phyloP scores from a whole-genome alignment of 2,113 vertebrate species.

The Pachypanchax playfairii region DNA sequence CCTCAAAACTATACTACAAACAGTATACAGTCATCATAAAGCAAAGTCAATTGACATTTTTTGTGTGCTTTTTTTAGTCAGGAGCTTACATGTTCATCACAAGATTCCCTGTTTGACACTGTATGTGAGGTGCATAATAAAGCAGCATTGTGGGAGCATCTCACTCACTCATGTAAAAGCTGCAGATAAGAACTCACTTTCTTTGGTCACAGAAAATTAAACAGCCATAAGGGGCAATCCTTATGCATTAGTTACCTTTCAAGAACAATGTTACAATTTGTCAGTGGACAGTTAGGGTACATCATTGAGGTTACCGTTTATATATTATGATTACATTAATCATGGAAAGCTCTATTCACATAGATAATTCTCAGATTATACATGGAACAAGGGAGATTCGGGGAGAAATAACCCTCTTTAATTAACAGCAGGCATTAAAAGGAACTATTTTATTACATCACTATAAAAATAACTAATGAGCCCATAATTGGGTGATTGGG shows the following conservation, averaged over 20 bases:
- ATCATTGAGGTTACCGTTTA: not conserved
- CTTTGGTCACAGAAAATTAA: not conserved
- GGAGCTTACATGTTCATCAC: not conserved
- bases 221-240: too few relatives aligned
- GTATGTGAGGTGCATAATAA: not conserved
- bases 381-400: not conserved
- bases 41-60: not conserved
- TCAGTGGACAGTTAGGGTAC: not conserved
- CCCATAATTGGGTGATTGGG: not conserved
- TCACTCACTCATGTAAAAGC: constrained; percentile 2
- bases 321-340: not conserved
- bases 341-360: not conserved
- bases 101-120: not conserved
- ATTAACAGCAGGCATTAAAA: constrained; percentile 2
- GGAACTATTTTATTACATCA: not conserved
- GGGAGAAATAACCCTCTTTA: not conserved
- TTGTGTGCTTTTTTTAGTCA: constrained; percentile 3
- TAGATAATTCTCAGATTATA: not conserved
- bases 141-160: constrained; percentile 9
- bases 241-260: not conserved
- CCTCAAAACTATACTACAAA: not conserved
- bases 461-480: not conserved
- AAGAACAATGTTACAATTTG: not conserved
- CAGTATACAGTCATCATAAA: not conserved
- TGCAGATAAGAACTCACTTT: constrained; percentile 1